phyloP scores from a whole-genome alignment of 1,140 invertebrate species.

The Camponotus floridanus region DNA sequence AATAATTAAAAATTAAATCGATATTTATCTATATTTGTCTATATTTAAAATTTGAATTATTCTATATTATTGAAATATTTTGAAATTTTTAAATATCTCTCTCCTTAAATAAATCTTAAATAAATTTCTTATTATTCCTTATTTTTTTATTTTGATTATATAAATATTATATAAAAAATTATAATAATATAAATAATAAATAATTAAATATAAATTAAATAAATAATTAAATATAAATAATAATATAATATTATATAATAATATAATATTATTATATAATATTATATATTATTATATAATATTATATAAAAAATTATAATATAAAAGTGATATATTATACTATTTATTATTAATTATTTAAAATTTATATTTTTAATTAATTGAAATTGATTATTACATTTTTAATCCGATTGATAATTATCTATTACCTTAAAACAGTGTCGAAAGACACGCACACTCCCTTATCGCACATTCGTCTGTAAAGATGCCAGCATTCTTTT shows the following conservation, averaged over 20 bases:
- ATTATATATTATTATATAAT: no score
- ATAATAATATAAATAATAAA: no score
- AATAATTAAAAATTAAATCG: no score
- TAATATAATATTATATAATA: no score
- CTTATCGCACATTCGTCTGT: constrained; percentile 90
- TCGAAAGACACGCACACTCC: constrained; percentile 90
- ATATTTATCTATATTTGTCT: no score
- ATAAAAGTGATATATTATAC: background rate
- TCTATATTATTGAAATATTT: constrained; percentile 20
- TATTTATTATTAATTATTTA: background rate
- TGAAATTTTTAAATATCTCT: background rate
- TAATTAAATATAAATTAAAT: no score
- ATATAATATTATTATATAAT: no score
- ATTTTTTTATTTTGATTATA: background rate
- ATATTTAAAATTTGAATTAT: background rate
- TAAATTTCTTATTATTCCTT: no score
- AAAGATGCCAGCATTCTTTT: constrained; percentile 90
- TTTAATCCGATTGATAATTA: constrained; percentile 27
- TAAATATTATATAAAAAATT: background rate
- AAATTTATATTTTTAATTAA: background rate
- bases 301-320: background rate
- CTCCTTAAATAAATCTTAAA: background rate
- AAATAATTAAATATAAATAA: no score
- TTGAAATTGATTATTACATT: background rate
- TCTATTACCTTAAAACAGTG: constrained; percentile 87